Percentiles rank a stretch among this genome's conserved stretches.
These are phyloP conservation scores for Sinocyclocheilus rhinocerous DNA, from an alignment of 2,113 vertebrate genomes.

Conservation along the genomic window DNA sequence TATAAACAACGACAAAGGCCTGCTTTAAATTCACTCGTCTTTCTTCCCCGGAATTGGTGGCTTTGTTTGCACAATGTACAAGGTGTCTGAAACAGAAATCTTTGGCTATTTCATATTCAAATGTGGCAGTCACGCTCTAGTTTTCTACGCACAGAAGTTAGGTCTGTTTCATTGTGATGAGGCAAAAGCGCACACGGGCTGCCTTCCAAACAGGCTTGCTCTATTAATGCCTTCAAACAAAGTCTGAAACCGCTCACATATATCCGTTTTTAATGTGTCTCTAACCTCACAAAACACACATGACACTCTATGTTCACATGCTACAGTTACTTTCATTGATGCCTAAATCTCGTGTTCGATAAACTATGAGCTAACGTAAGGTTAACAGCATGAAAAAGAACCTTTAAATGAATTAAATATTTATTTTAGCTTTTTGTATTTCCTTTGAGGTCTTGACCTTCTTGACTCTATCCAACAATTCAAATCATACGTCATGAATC, in stretches of 20 bases:
- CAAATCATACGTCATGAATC: background rate
- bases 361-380: background rate
- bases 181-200: slow-evolving; percentile 42
- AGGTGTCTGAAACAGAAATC: slow-evolving; percentile 77
- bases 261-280: background rate
- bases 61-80: slow-evolving; percentile 75
- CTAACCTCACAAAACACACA: background rate
- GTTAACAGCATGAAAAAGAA: background rate
- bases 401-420: background rate
- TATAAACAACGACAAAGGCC: slow-evolving; percentile 77
- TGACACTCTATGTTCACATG: background rate
- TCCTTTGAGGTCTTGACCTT: background rate
- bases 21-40: slow-evolving; percentile 72
- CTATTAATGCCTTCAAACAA: slow-evolving; percentile 19
- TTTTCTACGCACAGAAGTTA: slow-evolving; percentile 71
- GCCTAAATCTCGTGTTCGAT: background rate
- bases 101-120: slow-evolving; percentile 78
- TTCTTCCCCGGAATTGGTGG: slow-evolving; percentile 69
- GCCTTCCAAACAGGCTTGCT: slow-evolving; percentile 30
- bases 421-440: background rate
- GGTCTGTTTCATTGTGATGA: slow-evolving; percentile 61
- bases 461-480: background rate
- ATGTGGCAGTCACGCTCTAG: slow-evolving; percentile 77
- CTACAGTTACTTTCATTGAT: background rate
- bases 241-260: slow-evolving; percentile 20